These are phyloP conservation scores for Charina bottae DNA, from an alignment of 2,113 vertebrate genomes.

Conservation along the genomic window DNA sequence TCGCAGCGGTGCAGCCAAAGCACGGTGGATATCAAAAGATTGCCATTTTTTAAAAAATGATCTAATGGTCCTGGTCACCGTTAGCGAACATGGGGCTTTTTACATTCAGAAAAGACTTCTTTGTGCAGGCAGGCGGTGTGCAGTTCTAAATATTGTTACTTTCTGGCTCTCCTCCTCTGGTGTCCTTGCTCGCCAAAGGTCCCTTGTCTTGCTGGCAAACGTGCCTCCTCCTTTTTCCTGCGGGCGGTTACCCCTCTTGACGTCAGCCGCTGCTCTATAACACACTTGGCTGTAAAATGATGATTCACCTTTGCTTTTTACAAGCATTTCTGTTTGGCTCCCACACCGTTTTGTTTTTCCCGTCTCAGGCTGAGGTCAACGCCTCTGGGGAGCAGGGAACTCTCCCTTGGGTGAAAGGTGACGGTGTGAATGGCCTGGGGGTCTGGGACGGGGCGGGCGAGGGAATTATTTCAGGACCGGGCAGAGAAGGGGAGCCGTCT, in stretches of 20 bases:
- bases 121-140: no score
- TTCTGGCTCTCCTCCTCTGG: not conserved
- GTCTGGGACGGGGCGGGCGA: not conserved
- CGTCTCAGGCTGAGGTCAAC: not conserved
- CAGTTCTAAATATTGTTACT: no score
- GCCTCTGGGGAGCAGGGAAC: not conserved
- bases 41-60: not conserved
- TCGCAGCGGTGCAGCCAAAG: not conserved
- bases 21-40: rapidly evolving
- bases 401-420: not conserved
- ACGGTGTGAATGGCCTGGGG: not conserved
- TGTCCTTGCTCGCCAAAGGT: not conserved
- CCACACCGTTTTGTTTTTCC: not conserved
- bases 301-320: not conserved
- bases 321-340: not conserved
- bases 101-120: not conserved
- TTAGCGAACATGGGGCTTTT: not conserved
- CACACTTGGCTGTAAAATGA: not conserved
- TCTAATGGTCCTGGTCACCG: not conserved
- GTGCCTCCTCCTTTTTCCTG: not conserved
- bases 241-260: not conserved
- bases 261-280: not conserved
- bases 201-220: not conserved
- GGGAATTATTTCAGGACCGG: not conserved
- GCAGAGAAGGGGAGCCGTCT: not conserved